Base-by-base conservation (phyloP, 1,140 invertebrate genomes). In the Drosophila asahinai region DNA sequence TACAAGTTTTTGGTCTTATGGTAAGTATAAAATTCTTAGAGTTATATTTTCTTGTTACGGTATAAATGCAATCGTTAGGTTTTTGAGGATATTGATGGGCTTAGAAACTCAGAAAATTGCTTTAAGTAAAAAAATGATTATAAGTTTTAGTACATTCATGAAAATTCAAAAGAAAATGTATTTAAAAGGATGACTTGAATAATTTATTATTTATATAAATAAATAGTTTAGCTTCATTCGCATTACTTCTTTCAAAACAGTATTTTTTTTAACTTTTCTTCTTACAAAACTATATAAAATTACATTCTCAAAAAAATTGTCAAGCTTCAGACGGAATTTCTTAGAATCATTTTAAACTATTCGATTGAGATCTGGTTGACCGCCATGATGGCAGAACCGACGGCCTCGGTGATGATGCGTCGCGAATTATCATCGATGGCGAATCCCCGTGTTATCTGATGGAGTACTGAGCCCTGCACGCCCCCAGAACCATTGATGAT, bases 381-480 rank as follows among this genome's bases (percentile, higher is more conserved):
- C 33, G 4, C 1, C 3, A 25, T 17, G 5, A 65, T 38, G 1
- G 25, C 11, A 4, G 25, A 2, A 5, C 45, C 17, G 3, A 48
- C 14, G 12, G 30, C 47, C 8, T 70, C 36, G n/a, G 12, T 52
- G 15, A 70, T 49, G n/a, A 33, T 48, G 12, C 15, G 17, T 14
- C 48, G 22, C 2, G 14, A 15, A 12, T n/a, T 36, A 3, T 67
- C 62, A 33, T 70, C n/a, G 48, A 38, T 12, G 38, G 48, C 48
- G 22, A 54, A 67, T 25, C 67, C 67, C 6, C 63, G 33, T 15
- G 17, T 71, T 3, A 45, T 38, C 19, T 67, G 36, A 27, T 70
- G 38, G 2, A 67, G 40, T 22, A 45, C 43, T 19, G 30, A 19
- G 48, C 66, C 62, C 14, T 45, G 5, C 8, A 67, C 22, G 6